Conservation (phyloP, 2,888 invertebrate genomes). For the Melinaea menophilus region DNA sequence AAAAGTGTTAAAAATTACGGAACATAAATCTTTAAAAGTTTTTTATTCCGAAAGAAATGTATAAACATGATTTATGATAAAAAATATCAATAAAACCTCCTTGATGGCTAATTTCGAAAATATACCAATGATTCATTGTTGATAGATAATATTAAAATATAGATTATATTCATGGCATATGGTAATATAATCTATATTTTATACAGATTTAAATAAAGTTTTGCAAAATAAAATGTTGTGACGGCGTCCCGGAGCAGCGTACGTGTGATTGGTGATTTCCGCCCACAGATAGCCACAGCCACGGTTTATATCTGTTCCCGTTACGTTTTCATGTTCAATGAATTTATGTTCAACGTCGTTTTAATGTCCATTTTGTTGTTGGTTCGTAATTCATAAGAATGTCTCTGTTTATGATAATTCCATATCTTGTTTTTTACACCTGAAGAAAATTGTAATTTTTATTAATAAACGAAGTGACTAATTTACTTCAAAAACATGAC, state of each 20-base stretch:
- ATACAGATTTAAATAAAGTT: background rate
- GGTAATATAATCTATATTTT: too few species aligned
- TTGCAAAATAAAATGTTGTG: background rate
- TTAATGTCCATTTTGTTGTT: conserved; percentile 6
- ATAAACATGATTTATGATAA: background rate
- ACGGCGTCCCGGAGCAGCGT: conserved; percentile 12
- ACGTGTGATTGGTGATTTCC: conserved; percentile 51
- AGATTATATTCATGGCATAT: background rate
- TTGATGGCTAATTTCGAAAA: background rate
- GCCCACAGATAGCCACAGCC: conserved; percentile 36
- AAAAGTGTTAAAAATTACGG: too few species aligned
- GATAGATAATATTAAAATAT: conserved; percentile 2
- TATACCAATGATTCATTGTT: background rate
- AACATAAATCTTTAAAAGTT: too few species aligned
- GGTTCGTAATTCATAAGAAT: too few species aligned
- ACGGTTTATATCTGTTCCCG: conserved; percentile 31
- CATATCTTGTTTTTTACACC: too few species aligned
- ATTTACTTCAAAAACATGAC: too few species aligned
- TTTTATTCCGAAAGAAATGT: background rate
- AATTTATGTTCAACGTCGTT: conserved; percentile 19
- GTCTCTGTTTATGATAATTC: too few species aligned
- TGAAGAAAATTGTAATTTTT: too few species aligned
- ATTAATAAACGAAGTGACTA: too few species aligned
- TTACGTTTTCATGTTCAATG: conserved; percentile 29
- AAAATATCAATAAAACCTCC: background rate